Conservation (phyloP, 1,140 invertebrate genomes). For the Teleogryllus occipitalis region DNA sequence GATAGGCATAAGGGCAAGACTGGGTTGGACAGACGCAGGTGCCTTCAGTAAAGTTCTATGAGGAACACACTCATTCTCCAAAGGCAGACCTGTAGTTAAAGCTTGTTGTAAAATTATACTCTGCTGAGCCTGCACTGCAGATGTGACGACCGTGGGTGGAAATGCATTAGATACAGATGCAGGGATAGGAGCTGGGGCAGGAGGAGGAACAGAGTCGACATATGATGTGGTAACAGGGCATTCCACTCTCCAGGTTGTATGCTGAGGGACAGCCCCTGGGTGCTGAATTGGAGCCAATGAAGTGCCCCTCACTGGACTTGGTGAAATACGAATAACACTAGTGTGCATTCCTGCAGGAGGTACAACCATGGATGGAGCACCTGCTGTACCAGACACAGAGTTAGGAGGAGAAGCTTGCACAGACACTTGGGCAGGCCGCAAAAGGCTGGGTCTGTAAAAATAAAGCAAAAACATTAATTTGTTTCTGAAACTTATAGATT, state of each 20-base stretch:
- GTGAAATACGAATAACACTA: slow-evolving; percentile 74
- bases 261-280: slow-evolving; percentile 23
- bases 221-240: slow-evolving; percentile 30
- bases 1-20: not conserved
- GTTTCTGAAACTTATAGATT: not conserved
- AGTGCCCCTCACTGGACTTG: slow-evolving; percentile 36
- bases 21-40: not conserved
- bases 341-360: slow-evolving; percentile 43
- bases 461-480: not conserved
- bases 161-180: not conserved
- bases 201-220: not conserved
- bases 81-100: slow-evolving; percentile 26
- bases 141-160: slow-evolving; percentile 33
- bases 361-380: not conserved
- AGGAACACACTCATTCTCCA: not conserved
- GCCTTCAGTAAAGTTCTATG: not conserved
- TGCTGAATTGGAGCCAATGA: not conserved
- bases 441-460: slow-evolving; percentile 41
- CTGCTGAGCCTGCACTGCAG: slow-evolving; percentile 26
- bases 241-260: slow-evolving; percentile 37
- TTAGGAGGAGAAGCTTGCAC: slow-evolving; percentile 24
- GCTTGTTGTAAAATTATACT: slow-evolving; percentile 36
- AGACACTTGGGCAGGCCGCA: slow-evolving; percentile 38
- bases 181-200: not conserved
- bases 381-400: slow-evolving; percentile 8